A percentile compares a stretch with the other conserved stretches of the same genome.
Evolutionary conservation across 2,113 vertebrate species (phyloP).

Genomic region (Actenoides hombroni): DNA sequence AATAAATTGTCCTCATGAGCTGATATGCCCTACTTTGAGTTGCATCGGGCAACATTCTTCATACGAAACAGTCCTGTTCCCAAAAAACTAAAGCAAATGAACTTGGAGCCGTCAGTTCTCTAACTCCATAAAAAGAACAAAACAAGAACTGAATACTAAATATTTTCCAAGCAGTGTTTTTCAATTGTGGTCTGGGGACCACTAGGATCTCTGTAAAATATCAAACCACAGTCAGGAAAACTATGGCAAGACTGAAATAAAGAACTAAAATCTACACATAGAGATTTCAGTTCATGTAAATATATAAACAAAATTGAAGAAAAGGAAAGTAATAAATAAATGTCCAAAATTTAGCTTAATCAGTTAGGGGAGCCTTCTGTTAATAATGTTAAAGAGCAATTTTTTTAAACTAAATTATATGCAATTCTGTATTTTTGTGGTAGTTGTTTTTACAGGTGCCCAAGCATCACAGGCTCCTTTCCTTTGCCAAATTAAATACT

Average conservation of each 20-base stretch:
- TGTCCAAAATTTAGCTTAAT: background rate
- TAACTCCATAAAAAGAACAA: background rate
- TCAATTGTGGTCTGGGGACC: background rate
- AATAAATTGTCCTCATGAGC: background rate
- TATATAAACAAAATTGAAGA: background rate
- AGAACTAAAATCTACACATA: background rate
- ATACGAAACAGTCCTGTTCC: background rate
- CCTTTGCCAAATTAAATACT: background rate
- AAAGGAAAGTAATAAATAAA: background rate
- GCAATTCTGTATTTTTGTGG: background rate
- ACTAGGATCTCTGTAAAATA: background rate
- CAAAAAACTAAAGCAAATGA: background rate
- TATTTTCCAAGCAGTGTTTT: constrained; percentile 20
- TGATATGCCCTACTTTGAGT: background rate
- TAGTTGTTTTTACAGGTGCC: background rate
- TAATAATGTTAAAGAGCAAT: background rate
- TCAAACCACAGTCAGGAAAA: background rate
- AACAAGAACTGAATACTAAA: background rate
- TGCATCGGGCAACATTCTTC: background rate
- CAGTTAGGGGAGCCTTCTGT: background rate
- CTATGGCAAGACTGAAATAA: background rate
- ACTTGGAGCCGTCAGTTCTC: background rate
- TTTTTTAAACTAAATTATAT: background rate
- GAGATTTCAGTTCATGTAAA: background rate
- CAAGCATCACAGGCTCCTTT: background rate